phyloP scores from a whole-genome alignment of 2,113 vertebrate species.

The Agapornis roseicollis region DNA sequence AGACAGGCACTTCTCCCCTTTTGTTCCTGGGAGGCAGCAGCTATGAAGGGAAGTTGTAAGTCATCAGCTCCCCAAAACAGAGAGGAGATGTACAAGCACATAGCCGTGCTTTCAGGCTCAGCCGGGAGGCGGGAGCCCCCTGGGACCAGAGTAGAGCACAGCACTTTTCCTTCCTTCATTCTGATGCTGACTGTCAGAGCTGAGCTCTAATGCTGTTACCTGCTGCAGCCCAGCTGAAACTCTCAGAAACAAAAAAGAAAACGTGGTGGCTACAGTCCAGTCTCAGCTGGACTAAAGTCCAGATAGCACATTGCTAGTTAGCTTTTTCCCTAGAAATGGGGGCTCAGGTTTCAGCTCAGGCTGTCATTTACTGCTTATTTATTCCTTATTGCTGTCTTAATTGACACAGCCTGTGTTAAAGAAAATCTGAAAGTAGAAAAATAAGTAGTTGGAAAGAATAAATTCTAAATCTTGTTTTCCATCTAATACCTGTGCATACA shows the following conservation, averaged over 20 bases:
- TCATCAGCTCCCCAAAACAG: rapidly evolving
- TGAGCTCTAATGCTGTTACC: neutral
- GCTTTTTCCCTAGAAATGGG: neutral
- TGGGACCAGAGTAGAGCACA: neutral
- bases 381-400: neutral
- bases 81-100: rapidly evolving
- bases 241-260: neutral
- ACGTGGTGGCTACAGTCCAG: no score
- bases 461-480: neutral
- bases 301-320: rapidly evolving
- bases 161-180: neutral
- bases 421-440: neutral
- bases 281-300: neutral
- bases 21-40: neutral
- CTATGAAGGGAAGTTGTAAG: neutral
- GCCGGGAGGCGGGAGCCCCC: neutral
- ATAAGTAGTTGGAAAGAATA: neutral
- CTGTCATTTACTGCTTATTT: neutral
- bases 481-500: neutral
- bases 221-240: neutral
- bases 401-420: neutral
- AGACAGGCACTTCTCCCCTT: neutral
- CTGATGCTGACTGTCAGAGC: neutral
- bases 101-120: neutral
- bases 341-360: neutral